Base-by-base conservation (phyloP, 2,113 vertebrate species). In the Trachemys scripta region DNA sequence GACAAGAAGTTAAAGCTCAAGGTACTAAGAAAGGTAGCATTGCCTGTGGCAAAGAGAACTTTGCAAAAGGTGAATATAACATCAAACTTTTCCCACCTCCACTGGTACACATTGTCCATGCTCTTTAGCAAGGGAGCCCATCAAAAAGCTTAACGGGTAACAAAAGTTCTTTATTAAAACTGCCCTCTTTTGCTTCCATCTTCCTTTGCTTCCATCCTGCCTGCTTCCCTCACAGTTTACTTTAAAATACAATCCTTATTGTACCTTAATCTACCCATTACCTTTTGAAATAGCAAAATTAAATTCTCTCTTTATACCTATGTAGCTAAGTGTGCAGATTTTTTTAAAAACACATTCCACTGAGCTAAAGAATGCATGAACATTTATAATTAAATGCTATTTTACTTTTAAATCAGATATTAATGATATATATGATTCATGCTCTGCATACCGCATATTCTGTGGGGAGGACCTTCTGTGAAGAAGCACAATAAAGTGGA, bases 351-450 rank as follows among this genome's bases (percentile, higher is more conserved):
- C 82, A 56, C n/a, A 80, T 86, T 90, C 22, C 57, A 84, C 38
- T 83, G 25, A 93, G 19, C 16, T 57, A 90, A 69, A 84, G 80
- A 93, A 83, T 51, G 62, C 22, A 11, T 42, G 45, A 69, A 56
- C 5, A 84, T 93, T 96, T 57, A 93, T 94, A 93, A 95, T 91
- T 92, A 94, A 96, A 78, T 5, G 4, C 38, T 96, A 92, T 89
- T 95, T 96, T 91, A 95, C 25, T 89, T 96, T 95, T 14, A 89
- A 97, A 96, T 85, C 5, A 51, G 56, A 24, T 94, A 93, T 76
- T 93, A 87, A 86, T 83, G 19, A 51, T 81, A 91, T 84, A 85
- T 92, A 83, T 82, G 13, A 93, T 88, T 96, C 76, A 84, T 59
- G 8, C 17, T 80, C n/a, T 96, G 38, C 13, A 97, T 89, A 90